phyloP scores from a whole-genome alignment of 2,888 invertebrate genomes.

The Ophion ellenae region DNA sequence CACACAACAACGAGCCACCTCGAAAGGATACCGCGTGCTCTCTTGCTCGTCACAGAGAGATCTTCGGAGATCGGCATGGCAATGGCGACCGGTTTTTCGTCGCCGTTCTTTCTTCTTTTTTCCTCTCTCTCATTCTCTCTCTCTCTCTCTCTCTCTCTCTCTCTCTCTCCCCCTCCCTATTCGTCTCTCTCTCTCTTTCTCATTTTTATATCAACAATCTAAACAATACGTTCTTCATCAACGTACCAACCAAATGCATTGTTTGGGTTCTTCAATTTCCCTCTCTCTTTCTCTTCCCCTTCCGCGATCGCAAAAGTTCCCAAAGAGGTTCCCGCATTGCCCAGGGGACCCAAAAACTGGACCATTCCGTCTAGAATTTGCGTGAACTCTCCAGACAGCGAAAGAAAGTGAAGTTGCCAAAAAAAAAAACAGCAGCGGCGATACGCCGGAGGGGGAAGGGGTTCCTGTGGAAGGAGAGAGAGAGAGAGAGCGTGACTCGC shows the following conservation, averaged over 20 bases:
- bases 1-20: constrained; percentile 15
- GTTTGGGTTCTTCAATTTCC: no score
- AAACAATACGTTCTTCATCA: no score
- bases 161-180: neutral
- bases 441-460: neutral
- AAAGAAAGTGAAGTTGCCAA: constrained; percentile 28
- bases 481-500: constrained; percentile 56
- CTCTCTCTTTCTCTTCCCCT: no score
- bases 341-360: constrained; percentile 46
- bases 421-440: constrained; percentile 28
- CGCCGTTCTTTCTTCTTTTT: constrained; percentile 23
- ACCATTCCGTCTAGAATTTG: constrained; percentile 31
- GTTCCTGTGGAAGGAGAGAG: neutral
- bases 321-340: neutral
- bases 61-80: constrained; percentile 52
- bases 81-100: constrained; percentile 67
- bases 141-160: neutral
- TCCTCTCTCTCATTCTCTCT: no score
- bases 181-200: no score
- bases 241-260: no score
- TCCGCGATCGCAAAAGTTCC: neutral
- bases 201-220: no score
- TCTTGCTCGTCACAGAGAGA: constrained; percentile 45
- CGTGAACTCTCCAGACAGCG: constrained; percentile 5
- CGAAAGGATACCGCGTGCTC: constrained; percentile 43